phyloP scores from a whole-genome alignment of 2,888 invertebrate species.

The Mystacides longicornis region DNA sequence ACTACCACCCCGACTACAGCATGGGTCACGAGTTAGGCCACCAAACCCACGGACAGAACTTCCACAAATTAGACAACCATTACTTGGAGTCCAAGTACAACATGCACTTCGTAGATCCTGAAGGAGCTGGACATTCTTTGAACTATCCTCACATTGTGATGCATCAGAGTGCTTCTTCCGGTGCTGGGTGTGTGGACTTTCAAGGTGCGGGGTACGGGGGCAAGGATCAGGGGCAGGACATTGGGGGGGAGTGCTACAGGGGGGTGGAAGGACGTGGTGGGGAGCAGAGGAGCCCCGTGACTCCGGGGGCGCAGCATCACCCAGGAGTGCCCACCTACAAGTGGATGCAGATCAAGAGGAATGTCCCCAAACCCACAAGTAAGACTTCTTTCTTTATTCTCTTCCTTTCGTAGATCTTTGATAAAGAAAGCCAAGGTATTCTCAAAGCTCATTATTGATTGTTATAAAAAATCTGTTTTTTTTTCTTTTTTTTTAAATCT shows the following conservation, averaged over 20 bases:
- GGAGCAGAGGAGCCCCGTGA: slow-evolving; percentile 22
- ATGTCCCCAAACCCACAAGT: slow-evolving; percentile 91
- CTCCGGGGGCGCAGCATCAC: slow-evolving; percentile 32
- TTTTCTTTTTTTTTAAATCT: too few species aligned
- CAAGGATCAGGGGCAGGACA: slow-evolving; percentile 47
- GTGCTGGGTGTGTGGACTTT: slow-evolving; percentile 35
- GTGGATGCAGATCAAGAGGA: slow-evolving; percentile 99
- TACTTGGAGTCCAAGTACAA: slow-evolving; percentile 49
- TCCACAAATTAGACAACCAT: slow-evolving; percentile 41
- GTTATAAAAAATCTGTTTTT: too few species aligned
- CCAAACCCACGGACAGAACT: slow-evolving; percentile 39
- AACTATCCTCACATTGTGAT: slow-evolving; percentile 37
- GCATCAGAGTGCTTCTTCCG: slow-evolving; percentile 25
- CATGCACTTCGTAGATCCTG: slow-evolving; percentile 40
- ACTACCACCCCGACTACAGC: slow-evolving; percentile 34
- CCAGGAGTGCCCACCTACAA: slow-evolving; percentile 84
- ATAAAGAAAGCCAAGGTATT: too few species aligned
- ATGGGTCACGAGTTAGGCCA: slow-evolving; percentile 35
- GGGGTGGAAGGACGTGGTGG: slow-evolving; percentile 28
- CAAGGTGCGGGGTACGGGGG: slow-evolving; percentile 54
- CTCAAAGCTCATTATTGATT: too few species aligned
- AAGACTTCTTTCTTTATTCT: slow-evolving; percentile 34
- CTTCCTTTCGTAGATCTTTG: too few species aligned
- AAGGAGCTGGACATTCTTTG: slow-evolving; percentile 12
- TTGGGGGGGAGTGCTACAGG: slow-evolving; percentile 35